phyloP scores from a whole-genome alignment of 2,888 invertebrate species.

The Seira ritae region DNA sequence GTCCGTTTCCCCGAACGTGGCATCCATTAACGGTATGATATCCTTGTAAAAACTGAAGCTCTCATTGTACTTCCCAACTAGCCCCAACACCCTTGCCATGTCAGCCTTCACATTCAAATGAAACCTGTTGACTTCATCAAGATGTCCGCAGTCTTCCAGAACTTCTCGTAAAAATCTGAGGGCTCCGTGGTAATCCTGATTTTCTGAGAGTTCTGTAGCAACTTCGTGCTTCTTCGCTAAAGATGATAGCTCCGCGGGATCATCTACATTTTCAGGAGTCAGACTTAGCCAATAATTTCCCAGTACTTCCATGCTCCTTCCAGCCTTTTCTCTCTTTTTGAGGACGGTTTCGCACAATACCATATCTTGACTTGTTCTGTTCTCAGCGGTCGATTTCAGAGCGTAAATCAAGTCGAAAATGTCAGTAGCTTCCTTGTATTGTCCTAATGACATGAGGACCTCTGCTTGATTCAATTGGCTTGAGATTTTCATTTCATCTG shows the following conservation, averaged over 20 bases:
- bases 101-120: constrained; percentile 46
- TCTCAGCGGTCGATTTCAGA: constrained; percentile 2
- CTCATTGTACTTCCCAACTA: constrained; percentile 47
- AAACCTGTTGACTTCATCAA: constrained; percentile 37
- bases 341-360: constrained; percentile 5
- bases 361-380: not conserved
- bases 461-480: constrained; percentile 46
- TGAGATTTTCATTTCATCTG: constrained; percentile 37
- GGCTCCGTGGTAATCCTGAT: constrained; percentile 41
- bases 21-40: constrained; percentile 45
- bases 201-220: constrained; percentile 30
- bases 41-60: constrained; percentile 53
- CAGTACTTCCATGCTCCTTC: constrained; percentile 44
- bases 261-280: constrained; percentile 40
- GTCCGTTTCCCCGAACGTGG: constrained; percentile 48
- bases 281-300: constrained; percentile 46
- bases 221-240: constrained; percentile 49
- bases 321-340: constrained; percentile 27
- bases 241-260: constrained; percentile 26
- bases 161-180: constrained; percentile 44
- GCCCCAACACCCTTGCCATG: constrained; percentile 46
- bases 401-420: constrained; percentile 34
- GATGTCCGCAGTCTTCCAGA: constrained; percentile 30
- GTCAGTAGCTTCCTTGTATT: constrained; percentile 43
- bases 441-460: constrained; percentile 38